A percentile compares a stretch with the other conserved stretches of the same genome.
phyloP scores from a whole-genome alignment of 1,140 invertebrate species.

The Listronotus oregonensis region DNA sequence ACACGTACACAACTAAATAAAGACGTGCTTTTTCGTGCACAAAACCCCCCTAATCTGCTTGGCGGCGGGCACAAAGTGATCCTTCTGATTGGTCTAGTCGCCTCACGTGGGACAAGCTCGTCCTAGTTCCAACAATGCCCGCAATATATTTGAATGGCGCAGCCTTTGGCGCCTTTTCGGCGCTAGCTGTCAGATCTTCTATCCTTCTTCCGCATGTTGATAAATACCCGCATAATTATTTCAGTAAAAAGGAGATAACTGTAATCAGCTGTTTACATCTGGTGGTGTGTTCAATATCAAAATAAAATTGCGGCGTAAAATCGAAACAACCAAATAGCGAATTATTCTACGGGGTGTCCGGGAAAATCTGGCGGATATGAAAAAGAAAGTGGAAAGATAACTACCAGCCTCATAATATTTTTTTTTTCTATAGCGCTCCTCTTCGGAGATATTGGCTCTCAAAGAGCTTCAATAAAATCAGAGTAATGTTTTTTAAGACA shows the following conservation, averaged over 20 bases:
- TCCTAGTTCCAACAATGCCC: slow-evolving; percentile 40
- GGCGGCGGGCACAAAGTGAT: slow-evolving; percentile 65
- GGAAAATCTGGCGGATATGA: too few species aligned
- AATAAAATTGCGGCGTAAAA: too few species aligned
- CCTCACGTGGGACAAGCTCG: slow-evolving; percentile 57
- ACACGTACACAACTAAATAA: slow-evolving; percentile 50
- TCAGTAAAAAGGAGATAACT: slow-evolving; percentile 10
- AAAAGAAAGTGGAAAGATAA: too few species aligned
- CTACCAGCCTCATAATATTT: too few species aligned
- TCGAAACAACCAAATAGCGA: too few species aligned
- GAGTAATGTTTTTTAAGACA: too few species aligned
- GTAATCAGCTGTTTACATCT: slow-evolving; percentile 28
- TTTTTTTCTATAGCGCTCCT: too few species aligned
- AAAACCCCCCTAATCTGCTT: slow-evolving; percentile 60
- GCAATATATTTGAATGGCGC: slow-evolving; percentile 18
- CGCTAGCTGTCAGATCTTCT: slow-evolving; percentile 25
- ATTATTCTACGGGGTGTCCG: too few species aligned
- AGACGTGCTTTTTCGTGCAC: slow-evolving; percentile 60
- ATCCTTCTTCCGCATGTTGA: slow-evolving; percentile 5
- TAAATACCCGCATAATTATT: neutral
- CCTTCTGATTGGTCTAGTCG: slow-evolving; percentile 60
- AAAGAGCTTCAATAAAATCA: too few species aligned
- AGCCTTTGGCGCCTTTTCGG: slow-evolving; percentile 40
- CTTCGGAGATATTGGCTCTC: too few species aligned
- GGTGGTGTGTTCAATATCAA: neutral